A percentile compares a stretch with the other conserved stretches of the same genome.
Evolutionary conservation across 2,888 invertebrate species (phyloP).

Genomic region (Lymantria dispar): DNA sequence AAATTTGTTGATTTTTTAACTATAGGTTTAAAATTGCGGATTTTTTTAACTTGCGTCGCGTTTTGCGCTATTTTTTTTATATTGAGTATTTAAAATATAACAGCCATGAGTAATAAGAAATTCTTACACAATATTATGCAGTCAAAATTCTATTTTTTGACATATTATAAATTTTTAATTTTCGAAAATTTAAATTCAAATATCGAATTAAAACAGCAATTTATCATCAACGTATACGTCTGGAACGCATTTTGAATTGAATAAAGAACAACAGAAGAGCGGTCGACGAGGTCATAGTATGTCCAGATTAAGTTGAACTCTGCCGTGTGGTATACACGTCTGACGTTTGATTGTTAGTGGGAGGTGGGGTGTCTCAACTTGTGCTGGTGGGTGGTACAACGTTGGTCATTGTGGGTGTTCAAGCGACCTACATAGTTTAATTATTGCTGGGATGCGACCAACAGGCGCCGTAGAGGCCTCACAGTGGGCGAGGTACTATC

Average conservation of each 20-base stretch:
- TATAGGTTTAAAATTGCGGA: too few species aligned
- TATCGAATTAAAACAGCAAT: conserved; percentile 37
- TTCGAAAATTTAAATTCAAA: conserved; percentile 13
- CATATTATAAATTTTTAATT: neutral
- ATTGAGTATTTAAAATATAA: too few species aligned
- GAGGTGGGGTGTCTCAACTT: conserved; percentile 48
- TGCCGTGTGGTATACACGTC: conserved; percentile 34
- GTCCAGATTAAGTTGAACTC: conserved; percentile 47
- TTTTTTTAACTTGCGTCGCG: too few species aligned
- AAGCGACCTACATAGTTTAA: conserved; percentile 77
- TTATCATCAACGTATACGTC: conserved; percentile 44
- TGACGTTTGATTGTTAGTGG: conserved; percentile 46
- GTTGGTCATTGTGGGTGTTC: conserved; percentile 69
- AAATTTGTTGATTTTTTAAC: too few species aligned
- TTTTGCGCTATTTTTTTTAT: too few species aligned
- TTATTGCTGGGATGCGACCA: conserved; percentile 74
- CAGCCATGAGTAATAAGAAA: too few species aligned
- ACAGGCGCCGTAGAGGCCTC: conserved; percentile 69
- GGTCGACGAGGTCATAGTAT: conserved; percentile 54
- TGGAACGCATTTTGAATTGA: conserved; percentile 64
- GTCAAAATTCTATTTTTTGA: too few species aligned
- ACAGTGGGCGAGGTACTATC: conserved; percentile 62
- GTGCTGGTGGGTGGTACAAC: conserved; percentile 51
- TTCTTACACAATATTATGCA: too few species aligned
- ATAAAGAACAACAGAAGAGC: conserved; percentile 68